Evolutionary conservation across 2,113 vertebrate species (phyloP).

Genomic region (Trinectes maculatus): DNA sequence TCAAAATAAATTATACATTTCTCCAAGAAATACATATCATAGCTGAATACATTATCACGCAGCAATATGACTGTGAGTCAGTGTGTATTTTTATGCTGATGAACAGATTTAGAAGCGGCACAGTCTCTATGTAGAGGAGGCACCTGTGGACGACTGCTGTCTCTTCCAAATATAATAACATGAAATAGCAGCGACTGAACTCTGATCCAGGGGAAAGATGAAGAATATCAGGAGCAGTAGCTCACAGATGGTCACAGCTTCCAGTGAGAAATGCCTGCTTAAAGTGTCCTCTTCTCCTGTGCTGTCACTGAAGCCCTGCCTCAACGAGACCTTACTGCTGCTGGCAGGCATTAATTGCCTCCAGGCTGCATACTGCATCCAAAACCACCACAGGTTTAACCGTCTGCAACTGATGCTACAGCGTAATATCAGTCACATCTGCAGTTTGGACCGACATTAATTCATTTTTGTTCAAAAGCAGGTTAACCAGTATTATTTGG

Average conservation of each 20-base stretch:
- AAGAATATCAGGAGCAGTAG: slow-evolving; percentile 56
- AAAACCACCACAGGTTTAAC: slow-evolving; percentile 1
- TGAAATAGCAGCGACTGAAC: slow-evolving; percentile 64
- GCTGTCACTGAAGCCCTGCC: slow-evolving; percentile 16
- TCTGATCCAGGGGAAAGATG: slow-evolving; percentile 55
- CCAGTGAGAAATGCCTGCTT: slow-evolving; percentile 41
- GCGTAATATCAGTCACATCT: slow-evolving; percentile 34
- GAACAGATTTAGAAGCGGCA: slow-evolving; percentile 48
- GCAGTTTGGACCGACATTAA: slow-evolving; percentile 23
- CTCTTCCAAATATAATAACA: slow-evolving; percentile 60
- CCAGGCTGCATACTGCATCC: too few species aligned
- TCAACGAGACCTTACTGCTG: slow-evolving; percentile 34
- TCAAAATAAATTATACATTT: slow-evolving; percentile 77
- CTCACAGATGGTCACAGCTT: slow-evolving; percentile 52
- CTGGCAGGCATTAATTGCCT: slow-evolving; percentile 8
- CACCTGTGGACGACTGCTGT: slow-evolving; percentile 66
- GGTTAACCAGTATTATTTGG: slow-evolving; percentile 47
- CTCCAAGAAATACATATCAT: slow-evolving; percentile 72
- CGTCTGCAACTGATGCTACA: slow-evolving; percentile 12
- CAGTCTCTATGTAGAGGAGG: slow-evolving; percentile 39
- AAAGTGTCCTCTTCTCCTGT: not conserved
- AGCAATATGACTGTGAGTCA: slow-evolving; percentile 66
- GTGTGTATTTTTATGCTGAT: slow-evolving; percentile 72
- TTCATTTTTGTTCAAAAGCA: slow-evolving; percentile 53
- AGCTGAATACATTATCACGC: slow-evolving; percentile 76